A percentile compares a stretch with the other conserved stretches of the same genome.
These are phyloP conservation scores for Cerceris ruficornis DNA, from an alignment of 2,888 invertebrate species.

Conservation along the genomic window DNA sequence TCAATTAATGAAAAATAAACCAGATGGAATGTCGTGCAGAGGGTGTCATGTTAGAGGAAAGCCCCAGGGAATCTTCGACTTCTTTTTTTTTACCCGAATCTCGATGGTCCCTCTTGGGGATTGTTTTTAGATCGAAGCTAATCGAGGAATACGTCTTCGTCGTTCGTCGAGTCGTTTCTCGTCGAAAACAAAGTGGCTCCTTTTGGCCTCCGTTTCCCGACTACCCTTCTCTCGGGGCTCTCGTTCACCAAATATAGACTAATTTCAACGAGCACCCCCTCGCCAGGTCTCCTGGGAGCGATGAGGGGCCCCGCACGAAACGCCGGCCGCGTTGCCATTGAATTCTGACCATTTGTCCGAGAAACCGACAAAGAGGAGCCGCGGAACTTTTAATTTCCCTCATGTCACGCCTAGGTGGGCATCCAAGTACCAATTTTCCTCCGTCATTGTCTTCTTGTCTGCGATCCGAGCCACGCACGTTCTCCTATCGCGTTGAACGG, in stretches of 20 bases:
- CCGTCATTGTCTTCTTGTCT: conserved; percentile 9
- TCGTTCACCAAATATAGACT: conserved; percentile 75
- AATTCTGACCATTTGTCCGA: conserved; percentile 75
- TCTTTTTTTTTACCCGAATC: background rate
- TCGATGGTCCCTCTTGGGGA: background rate
- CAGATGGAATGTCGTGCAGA: too few species aligned
- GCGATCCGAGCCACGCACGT: background rate
- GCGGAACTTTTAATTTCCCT: conserved; percentile 75
- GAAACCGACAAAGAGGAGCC: conserved; percentile 57
- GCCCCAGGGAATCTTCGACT: background rate
- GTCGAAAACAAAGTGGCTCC: conserved; percentile 49
- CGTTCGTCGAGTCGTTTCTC: conserved; percentile 39
- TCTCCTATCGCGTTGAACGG: too few species aligned
- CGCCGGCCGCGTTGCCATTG: conserved; percentile 66
- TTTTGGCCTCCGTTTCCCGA: conserved; percentile 20
- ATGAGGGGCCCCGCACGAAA: conserved; percentile 69
- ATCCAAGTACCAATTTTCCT: conserved; percentile 32
- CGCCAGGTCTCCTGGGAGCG: conserved; percentile 74
- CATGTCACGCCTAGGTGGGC: conserved; percentile 61
- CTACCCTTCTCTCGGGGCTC: conserved; percentile 27
- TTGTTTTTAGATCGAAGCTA: conserved; percentile 12
- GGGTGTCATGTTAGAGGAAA: too few species aligned
- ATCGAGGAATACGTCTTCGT: conserved; percentile 49
- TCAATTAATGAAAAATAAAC: too few species aligned
- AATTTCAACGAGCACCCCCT: conserved; percentile 75